Percentiles rank a stretch among this genome's conserved stretches.
These are phyloP conservation scores for Myotis pilosus DNA, from an alignment of 2,797 vertebrate species.

Conservation along the genomic window DNA sequence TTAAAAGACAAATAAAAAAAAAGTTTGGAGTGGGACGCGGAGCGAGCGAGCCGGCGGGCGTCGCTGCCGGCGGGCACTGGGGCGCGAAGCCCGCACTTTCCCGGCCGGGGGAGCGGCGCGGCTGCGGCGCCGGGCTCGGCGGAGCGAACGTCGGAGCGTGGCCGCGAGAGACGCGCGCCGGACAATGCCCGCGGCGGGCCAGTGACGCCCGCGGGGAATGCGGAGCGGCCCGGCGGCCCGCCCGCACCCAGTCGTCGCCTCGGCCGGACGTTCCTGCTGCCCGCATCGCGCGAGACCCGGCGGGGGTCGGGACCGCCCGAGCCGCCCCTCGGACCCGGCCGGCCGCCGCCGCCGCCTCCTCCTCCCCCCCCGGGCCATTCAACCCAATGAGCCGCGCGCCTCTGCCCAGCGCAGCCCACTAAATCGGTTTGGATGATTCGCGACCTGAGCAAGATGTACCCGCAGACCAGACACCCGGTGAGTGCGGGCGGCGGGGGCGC, in stretches of 20 bases:
- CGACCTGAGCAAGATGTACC: conserved; percentile 97
- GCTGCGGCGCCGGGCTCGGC: conserved; percentile 49
- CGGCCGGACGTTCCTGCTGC: conserved; percentile 45
- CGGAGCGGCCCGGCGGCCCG: conserved; percentile 74
- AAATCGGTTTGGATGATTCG: conserved; percentile 92
- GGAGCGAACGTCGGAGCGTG: conserved; percentile 64
- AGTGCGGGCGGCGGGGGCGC: conserved; percentile 79
- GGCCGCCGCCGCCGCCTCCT: conserved; percentile 60
- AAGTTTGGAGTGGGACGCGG: conserved; percentile 76
- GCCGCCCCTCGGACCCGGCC: conserved; percentile 68
- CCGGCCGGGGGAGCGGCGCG: conserved; percentile 3
- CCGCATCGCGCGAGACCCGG: conserved; percentile 74
- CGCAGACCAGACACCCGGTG: conserved; percentile 94
- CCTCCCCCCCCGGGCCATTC: conserved; percentile 65
- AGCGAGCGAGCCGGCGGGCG: conserved; percentile 21
- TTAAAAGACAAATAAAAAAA: conserved; percentile 79
- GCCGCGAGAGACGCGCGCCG: conserved; percentile 66
- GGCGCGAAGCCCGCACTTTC: conserved; percentile 51
- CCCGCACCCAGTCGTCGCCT: conserved; percentile 56
- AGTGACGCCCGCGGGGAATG: conserved; percentile 83
- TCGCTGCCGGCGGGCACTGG: conserved; percentile 51
- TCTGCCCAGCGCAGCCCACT: conserved; percentile 83
- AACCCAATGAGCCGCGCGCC: conserved; percentile 77
- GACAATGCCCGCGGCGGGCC: conserved; percentile 73
- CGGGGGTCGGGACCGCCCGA: conserved; percentile 66